Conservation (phyloP, 2,888 invertebrate genomes). For the Cerastis leucographa region DNA sequence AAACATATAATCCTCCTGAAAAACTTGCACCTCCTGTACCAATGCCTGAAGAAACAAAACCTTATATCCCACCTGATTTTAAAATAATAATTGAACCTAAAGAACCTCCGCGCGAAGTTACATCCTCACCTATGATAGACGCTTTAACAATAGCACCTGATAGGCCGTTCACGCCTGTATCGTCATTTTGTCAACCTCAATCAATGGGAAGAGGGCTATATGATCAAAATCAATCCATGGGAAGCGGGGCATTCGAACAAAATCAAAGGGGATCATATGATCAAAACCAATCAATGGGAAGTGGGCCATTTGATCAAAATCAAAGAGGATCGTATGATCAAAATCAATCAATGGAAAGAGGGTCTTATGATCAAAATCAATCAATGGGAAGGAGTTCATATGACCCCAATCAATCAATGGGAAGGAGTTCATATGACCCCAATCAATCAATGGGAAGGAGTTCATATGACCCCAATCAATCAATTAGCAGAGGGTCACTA, state of each 20-base stretch:
- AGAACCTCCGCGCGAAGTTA: slow-evolving; percentile 78
- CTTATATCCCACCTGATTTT: slow-evolving; percentile 92
- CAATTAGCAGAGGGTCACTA: slow-evolving; percentile 88
- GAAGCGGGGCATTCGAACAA: slow-evolving; percentile 59
- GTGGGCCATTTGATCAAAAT: slow-evolving; percentile 65
- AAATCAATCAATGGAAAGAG: slow-evolving; percentile 19
- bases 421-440: slow-evolving; percentile 82
- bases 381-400: slow-evolving; percentile 16
- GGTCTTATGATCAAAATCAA: slow-evolving; percentile 38
- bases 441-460: slow-evolving; percentile 83
- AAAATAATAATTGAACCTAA: slow-evolving; percentile 91
- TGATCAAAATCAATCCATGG: slow-evolving; percentile 36
- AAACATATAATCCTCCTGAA: slow-evolving; percentile 86
- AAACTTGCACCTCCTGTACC: slow-evolving; percentile 89
- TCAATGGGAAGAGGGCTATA: slow-evolving; percentile 21
- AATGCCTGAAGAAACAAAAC: slow-evolving; percentile 92
- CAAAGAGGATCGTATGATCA: slow-evolving; percentile 71
- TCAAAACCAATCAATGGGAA: slow-evolving; percentile 77
- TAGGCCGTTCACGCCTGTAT: slow-evolving; percentile 91
- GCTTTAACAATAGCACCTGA: slow-evolving; percentile 93
- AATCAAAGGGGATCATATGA: slow-evolving; percentile 81
- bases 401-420: slow-evolving; percentile 71
- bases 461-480: slow-evolving; percentile 72
- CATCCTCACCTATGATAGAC: slow-evolving; percentile 92
- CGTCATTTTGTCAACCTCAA: slow-evolving; percentile 37